phyloP scores from a whole-genome alignment of 2,888 invertebrate genomes.

The Pristionchus arcanus region DNA sequence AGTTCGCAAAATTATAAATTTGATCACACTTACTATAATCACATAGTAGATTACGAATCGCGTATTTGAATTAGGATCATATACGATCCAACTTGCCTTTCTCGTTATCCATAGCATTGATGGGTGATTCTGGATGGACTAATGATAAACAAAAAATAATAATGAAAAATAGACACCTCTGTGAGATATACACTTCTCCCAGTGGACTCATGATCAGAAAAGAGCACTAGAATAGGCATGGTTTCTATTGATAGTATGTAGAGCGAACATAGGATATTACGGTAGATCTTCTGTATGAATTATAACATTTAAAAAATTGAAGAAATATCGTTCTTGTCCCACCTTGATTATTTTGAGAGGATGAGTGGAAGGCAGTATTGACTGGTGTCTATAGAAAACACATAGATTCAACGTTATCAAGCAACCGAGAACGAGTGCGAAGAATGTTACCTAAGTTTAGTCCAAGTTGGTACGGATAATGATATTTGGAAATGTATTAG shows the following conservation, averaged over 20 bases:
- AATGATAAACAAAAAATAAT: background rate
- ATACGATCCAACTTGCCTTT: background rate
- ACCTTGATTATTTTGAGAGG: background rate
- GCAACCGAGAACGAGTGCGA: background rate
- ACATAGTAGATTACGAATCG: background rate
- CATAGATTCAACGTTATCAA: background rate
- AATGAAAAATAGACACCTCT: background rate
- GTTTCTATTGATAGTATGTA: background rate
- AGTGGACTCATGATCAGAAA: background rate
- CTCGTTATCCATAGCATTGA: background rate
- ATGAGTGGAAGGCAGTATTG: background rate
- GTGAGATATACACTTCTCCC: background rate
- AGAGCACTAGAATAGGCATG: background rate
- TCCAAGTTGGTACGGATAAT: background rate
- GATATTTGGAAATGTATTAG: background rate
- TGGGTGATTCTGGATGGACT: background rate
- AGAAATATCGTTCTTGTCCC: background rate
- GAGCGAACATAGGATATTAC: background rate
- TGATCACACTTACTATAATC: background rate
- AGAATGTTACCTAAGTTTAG: background rate
- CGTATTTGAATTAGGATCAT: background rate
- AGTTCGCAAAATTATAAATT: background rate
- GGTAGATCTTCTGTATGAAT: background rate
- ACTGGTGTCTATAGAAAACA: background rate
- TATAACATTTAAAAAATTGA: no score